Evolutionary conservation across 1,140 invertebrate genomes (phyloP).

Genomic region (Sycophila sp.): DNA sequence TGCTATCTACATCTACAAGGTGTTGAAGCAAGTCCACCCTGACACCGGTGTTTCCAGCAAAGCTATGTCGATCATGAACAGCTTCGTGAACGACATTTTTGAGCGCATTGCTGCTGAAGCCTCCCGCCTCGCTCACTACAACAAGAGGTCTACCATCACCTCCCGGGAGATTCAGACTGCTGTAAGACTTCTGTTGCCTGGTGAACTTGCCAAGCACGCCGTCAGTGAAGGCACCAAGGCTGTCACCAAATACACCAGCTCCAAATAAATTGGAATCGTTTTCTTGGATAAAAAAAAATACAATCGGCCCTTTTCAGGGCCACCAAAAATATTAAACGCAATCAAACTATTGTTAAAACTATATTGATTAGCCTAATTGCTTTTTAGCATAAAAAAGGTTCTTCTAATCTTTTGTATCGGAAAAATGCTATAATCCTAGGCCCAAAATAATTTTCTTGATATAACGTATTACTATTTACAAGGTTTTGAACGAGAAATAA

Average conservation of each 20-base stretch:
- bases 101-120: conserved; percentile 73
- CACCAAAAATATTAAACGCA: neutral
- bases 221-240: neutral
- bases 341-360: too few relatives aligned
- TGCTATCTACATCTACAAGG: conserved; percentile 77
- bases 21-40: conserved; percentile 77
- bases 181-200: neutral
- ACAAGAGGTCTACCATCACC: conserved; percentile 67
- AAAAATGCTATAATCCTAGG: too few relatives aligned
- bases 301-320: conserved; percentile 45
- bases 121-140: conserved; percentile 67
- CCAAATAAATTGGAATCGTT: neutral
- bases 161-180: conserved; percentile 36
- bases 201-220: neutral
- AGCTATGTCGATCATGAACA: conserved; percentile 75
- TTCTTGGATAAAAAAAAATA: neutral
- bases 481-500: too few relatives aligned
- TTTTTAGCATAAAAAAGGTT: too few relatives aligned
- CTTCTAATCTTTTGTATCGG: too few relatives aligned
- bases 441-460: too few relatives aligned
- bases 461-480: too few relatives aligned
- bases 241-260: neutral
- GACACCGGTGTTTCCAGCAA: conserved; percentile 69
- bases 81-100: conserved; percentile 71
- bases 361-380: too few relatives aligned